Conservation (phyloP, 2,113 vertebrate species). For the Cathartes aura region DNA sequence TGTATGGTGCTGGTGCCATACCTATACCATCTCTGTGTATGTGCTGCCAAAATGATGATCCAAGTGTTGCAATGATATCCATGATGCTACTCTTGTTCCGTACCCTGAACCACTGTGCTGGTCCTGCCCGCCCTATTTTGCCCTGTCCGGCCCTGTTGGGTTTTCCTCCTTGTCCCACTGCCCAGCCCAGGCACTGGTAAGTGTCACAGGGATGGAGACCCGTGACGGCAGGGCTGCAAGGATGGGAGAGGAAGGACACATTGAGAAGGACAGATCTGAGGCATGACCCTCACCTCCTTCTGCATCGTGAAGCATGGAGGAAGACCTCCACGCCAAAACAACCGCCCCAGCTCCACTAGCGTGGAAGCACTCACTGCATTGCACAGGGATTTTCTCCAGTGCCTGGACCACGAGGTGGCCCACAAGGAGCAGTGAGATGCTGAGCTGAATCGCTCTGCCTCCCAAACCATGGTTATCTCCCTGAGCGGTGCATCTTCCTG, state of each 20-base stretch:
- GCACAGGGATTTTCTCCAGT: background rate
- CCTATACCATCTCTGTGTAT: accelerated
- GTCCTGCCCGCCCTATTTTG: background rate
- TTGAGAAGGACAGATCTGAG: background rate
- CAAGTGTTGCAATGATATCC: background rate
- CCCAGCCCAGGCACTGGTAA: no score
- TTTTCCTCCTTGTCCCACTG: background rate
- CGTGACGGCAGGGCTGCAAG: background rate
- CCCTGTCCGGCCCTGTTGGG: no score
- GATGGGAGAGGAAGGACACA: background rate
- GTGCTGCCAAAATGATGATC: background rate
- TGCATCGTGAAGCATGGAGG: background rate
- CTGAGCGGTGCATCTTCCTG: accelerated
- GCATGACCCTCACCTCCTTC: background rate
- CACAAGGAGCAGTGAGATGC: background rate
- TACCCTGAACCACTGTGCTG: no score
- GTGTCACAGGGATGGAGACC: background rate
- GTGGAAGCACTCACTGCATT: accelerated
- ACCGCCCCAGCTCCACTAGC: background rate
- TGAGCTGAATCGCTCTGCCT: background rate
- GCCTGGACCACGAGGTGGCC: background rate
- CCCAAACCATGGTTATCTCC: background rate
- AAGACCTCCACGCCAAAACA: background rate
- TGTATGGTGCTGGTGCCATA: background rate
- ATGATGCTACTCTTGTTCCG: background rate